Evolutionary conservation across 2,113 vertebrate species (phyloP), one percentile per base, ranked within the genome.

Genomic region (Toxotes jaculatrix): DNA sequence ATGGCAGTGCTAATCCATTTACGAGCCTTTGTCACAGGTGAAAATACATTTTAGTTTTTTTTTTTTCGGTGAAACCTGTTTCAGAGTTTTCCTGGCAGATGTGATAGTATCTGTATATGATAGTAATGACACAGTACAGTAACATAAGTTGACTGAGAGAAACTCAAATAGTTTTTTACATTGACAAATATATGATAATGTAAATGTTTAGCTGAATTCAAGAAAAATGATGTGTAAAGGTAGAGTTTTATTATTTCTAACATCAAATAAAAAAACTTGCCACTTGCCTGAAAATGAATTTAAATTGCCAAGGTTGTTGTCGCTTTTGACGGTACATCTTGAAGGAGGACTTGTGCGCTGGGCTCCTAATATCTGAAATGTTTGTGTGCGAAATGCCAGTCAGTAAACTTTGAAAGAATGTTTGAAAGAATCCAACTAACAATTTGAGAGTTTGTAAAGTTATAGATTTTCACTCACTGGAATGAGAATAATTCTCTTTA

Each of bases 1-100:
- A 76, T 75, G 93, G 83, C 75, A 80, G 84, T 84, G 62, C 80
- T 84, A 16, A 49, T 36, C 42, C 62, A 45, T 19, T n/a, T 13
- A 1, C 70, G 32, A 38, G 42, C 31, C 38, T 31, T 27, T 9
- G 36, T 43, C 59, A 31, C 38, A 67, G 11, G 27, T 12, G 5
- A 45, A 66, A 49, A 57, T 14, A 40, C 19, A 13, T 12, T 38
- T 5, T 14, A 3, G 21, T 31, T n/a, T 31, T 6, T 42, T 3
- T 34, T 19, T 27, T 27, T 27, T 4, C 32, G 21, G 51, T 57
- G 13, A 12, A n/a, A 27, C 49, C 4, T 51, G 10, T 73, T 70
- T 34, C 7, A 3, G 1, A 14, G 4, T 51, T 56, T 43, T 76
- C 27, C 62, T 43, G 9, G 61, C 45, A 32, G 10, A 34, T 4